phyloP scores from a whole-genome alignment of 2,113 vertebrate genomes.

The Acrocephalus arundinaceus region DNA sequence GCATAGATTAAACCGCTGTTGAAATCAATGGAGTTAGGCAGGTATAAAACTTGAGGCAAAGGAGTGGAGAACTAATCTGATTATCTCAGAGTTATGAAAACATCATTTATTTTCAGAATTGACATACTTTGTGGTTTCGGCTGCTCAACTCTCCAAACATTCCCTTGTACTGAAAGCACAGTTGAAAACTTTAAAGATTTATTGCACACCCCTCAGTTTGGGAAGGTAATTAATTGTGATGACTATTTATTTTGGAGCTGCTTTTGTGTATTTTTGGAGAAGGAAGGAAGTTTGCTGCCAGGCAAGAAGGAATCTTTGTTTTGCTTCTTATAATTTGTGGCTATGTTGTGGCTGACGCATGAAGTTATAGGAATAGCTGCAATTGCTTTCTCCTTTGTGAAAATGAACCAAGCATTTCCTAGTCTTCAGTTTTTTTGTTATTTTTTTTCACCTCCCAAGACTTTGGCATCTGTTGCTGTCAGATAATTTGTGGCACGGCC shows the following conservation, averaged over 20 bases:
- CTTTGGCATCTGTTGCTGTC: conserved; percentile 57
- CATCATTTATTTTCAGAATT: conserved; percentile 30
- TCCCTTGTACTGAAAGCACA: background rate
- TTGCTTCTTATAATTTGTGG: conserved; percentile 30
- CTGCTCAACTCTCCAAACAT: background rate
- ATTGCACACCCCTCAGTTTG: background rate
- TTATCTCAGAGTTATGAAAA: conserved; percentile 56
- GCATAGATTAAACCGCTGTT: background rate
- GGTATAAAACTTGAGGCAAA: conserved; percentile 33
- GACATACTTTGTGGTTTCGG: conserved; percentile 33
- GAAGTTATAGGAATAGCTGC: conserved; percentile 23
- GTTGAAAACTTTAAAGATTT: conserved; percentile 42
- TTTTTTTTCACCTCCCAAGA: background rate
- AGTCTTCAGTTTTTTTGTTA: background rate
- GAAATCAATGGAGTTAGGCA: conserved; percentile 17
- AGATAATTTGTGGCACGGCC: conserved; percentile 48
- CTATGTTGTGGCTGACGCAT: background rate
- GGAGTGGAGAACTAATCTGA: conserved; percentile 22
- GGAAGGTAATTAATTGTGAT: conserved; percentile 49
- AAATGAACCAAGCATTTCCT: background rate
- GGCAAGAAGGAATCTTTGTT: conserved; percentile 42
- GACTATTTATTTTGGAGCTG: conserved; percentile 54
- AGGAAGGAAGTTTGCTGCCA: conserved; percentile 16
- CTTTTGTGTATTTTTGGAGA: conserved; percentile 13
- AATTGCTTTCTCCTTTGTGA: background rate